Percentiles rank a stretch among this genome's conserved stretches.
Evolutionary conservation across 2,888 invertebrate species (phyloP).

Genomic region (Mesochorus sp.): DNA sequence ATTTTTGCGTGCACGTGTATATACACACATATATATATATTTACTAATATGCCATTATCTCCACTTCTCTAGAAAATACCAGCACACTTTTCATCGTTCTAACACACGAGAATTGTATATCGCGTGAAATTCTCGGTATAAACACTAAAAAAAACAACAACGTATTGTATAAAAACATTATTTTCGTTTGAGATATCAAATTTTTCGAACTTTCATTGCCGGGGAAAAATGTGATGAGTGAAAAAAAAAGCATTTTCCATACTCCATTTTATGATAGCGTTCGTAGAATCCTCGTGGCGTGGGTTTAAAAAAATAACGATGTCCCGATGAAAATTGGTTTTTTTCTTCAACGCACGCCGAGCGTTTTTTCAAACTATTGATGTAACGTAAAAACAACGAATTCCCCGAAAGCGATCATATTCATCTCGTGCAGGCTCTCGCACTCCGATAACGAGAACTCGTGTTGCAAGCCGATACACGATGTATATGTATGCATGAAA

Average conservation of each 20-base stretch:
- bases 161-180: too few relatives aligned
- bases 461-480: too few relatives aligned
- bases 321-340: not conserved
- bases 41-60: not conserved
- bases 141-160: not conserved
- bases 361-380: not conserved
- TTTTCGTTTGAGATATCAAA: too few relatives aligned
- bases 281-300: not conserved
- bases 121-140: constrained; percentile 18
- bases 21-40: not conserved
- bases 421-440: not conserved
- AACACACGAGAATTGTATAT: constrained; percentile 8
- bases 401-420: not conserved
- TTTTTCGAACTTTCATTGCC: too few relatives aligned
- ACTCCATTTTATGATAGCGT: not conserved
- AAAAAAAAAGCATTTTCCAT: not conserved
- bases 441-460: not conserved
- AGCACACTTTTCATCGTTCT: too few relatives aligned
- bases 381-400: not conserved
- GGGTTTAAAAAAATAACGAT: constrained; percentile 23
- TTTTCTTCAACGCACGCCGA: not conserved
- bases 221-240: too few relatives aligned
- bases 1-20: constrained; percentile 5
- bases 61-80: too few relatives aligned
- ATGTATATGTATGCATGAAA: not conserved